Evolutionary conservation across 2,113 vertebrate genomes (phyloP).

Genomic region (Todiramphus chloris): DNA sequence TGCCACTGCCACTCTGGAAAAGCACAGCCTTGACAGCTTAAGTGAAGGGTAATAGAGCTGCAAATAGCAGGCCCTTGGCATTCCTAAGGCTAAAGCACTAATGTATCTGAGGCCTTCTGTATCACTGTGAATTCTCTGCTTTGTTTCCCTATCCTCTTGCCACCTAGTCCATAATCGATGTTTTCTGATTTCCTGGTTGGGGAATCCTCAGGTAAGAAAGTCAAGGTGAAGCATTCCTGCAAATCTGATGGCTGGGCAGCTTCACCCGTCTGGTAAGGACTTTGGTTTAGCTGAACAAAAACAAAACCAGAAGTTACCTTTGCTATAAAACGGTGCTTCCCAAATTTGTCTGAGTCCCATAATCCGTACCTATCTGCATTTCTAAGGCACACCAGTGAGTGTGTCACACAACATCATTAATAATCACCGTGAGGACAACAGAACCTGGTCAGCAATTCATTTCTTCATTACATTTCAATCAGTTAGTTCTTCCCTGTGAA

Average conservation of each 20-base stretch:
- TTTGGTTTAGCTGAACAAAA: background rate
- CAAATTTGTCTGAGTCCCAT: background rate
- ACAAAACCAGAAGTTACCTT: background rate
- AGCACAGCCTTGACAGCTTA: background rate
- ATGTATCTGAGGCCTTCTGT: background rate
- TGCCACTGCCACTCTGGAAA: background rate
- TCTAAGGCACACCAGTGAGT: background rate
- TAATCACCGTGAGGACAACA: background rate
- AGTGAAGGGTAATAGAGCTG: background rate
- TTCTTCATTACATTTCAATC: background rate
- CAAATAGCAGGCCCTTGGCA: background rate
- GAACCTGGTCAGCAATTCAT: background rate
- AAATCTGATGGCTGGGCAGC: background rate
- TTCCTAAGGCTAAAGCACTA: background rate
- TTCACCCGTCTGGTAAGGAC: background rate
- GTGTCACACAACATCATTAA: background rate
- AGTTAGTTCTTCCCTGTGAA: background rate
- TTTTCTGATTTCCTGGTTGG: background rate
- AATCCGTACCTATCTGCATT: background rate
- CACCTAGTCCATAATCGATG: background rate
- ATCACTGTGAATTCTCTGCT: background rate
- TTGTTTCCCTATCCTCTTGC: background rate
- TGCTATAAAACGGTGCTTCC: background rate
- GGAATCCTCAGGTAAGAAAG: background rate
- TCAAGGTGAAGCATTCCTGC: background rate